A percentile compares a stretch with the other conserved stretches of the same genome.
Conservation (phyloP, 2,113 vertebrate species). For the Trematocara unimaculatum region DNA sequence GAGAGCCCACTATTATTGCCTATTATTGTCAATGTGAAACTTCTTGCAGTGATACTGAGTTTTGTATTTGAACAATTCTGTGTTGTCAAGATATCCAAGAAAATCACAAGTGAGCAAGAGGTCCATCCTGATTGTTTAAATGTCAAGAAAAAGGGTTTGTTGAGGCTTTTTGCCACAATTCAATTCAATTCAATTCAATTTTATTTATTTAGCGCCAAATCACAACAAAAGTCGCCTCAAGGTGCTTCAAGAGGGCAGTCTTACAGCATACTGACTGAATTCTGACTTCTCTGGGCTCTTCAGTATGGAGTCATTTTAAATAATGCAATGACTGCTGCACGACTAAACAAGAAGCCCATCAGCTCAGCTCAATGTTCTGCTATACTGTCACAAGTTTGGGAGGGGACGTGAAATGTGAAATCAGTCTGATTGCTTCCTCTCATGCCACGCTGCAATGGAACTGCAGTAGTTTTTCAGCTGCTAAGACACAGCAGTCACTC, state of each 20-base stretch:
- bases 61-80: neutral
- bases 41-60: neutral
- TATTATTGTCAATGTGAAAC: neutral
- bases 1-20: neutral
- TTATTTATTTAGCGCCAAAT: too few relatives aligned
- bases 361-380: neutral
- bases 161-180: neutral
- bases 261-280: neutral
- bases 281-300: neutral
- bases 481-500: neutral
- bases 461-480: neutral
- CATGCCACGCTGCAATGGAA: neutral
- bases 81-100: neutral
- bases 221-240: too few relatives aligned
- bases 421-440: neutral
- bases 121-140: neutral
- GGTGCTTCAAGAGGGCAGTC: neutral
- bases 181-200: too few relatives aligned
- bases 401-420: neutral
- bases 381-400: neutral
- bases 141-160: neutral
- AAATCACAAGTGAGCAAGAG: neutral
- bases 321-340: neutral
- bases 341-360: neutral
- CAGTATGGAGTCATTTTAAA: neutral